These are phyloP conservation scores for Phania funesta DNA, from an alignment of 2,888 invertebrate genomes.

Conservation along the genomic window DNA sequence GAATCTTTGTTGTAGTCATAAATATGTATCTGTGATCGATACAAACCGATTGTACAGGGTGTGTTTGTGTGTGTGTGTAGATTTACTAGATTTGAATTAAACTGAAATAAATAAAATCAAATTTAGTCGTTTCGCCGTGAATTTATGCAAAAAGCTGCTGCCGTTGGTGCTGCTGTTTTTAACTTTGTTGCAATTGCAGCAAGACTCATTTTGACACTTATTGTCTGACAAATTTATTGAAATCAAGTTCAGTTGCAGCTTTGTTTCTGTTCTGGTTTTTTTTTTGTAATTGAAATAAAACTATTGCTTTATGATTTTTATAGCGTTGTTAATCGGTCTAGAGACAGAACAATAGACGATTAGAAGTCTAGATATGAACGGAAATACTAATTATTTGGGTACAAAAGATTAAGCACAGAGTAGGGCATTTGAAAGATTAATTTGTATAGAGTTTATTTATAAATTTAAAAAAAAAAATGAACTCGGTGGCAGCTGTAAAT, in stretches of 20 bases:
- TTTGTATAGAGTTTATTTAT: too few species aligned
- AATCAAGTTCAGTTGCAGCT: conserved; percentile 31
- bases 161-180: not conserved
- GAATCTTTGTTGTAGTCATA: not conserved
- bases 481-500: too few species aligned
- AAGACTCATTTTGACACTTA: conserved; percentile 62
- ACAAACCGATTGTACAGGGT: not conserved
- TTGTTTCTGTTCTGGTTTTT: conserved; percentile 13
- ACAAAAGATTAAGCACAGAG: not conserved
- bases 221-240: conserved; percentile 68
- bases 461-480: too few species aligned
- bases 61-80: not conserved
- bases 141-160: conserved; percentile 11
- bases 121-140: conserved; percentile 23
- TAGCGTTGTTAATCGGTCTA: conserved; percentile 29
- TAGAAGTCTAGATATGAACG: conserved; percentile 28
- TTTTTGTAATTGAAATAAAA: not conserved
- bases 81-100: conserved; percentile 11
- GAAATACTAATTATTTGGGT: not conserved
- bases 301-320: conserved; percentile 35
- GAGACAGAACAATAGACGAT: conserved; percentile 62
- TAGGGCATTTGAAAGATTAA: not conserved
- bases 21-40: not conserved
- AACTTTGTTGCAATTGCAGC: conserved; percentile 18
- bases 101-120: conserved; percentile 4